Evolutionary conservation across 1,140 invertebrate species (phyloP).

Genomic region (Patella vulgata): DNA sequence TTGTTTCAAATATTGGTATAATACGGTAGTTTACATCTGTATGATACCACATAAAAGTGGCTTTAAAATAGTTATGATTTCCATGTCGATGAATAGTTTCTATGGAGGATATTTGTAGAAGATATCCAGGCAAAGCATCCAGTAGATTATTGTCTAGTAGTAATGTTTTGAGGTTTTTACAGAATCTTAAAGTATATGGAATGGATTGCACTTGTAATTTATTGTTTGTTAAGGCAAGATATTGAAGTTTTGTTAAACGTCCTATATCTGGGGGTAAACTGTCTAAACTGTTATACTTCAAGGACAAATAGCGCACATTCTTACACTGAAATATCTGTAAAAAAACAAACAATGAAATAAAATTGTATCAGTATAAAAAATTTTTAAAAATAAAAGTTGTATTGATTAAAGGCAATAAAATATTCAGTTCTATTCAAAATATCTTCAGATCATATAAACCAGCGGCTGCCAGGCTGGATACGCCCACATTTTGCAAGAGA

Average conservation of each 20-base stretch:
- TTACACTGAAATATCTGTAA: constrained; percentile 68
- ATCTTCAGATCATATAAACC: too few relatives aligned
- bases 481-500: too few relatives aligned
- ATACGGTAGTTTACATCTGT: constrained; percentile 69
- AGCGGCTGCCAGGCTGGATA: too few relatives aligned
- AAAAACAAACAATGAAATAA: constrained; percentile 8
- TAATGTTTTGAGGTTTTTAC: constrained; percentile 60
- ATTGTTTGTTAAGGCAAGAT: constrained; percentile 69
- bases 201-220: constrained; percentile 68
- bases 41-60: constrained; percentile 72
- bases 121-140: constrained; percentile 70
- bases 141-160: constrained; percentile 69
- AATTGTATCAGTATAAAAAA: too few relatives aligned
- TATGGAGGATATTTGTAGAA: constrained; percentile 66
- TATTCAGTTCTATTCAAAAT: too few relatives aligned
- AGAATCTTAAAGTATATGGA: constrained; percentile 69
- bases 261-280: constrained; percentile 68
- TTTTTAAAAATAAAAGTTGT: background rate
- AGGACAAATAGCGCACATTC: constrained; percentile 65
- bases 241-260: constrained; percentile 65
- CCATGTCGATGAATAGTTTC: constrained; percentile 70
- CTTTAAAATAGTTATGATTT: constrained; percentile 71
- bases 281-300: constrained; percentile 69
- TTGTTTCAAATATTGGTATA: constrained; percentile 45
- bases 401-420: background rate